A percentile compares a stretch with the other conserved stretches of the same genome.
phyloP scores from a whole-genome alignment of 37 sponge, comb jelly and placozoan species.

The Petrosia ficiformis region DNA sequence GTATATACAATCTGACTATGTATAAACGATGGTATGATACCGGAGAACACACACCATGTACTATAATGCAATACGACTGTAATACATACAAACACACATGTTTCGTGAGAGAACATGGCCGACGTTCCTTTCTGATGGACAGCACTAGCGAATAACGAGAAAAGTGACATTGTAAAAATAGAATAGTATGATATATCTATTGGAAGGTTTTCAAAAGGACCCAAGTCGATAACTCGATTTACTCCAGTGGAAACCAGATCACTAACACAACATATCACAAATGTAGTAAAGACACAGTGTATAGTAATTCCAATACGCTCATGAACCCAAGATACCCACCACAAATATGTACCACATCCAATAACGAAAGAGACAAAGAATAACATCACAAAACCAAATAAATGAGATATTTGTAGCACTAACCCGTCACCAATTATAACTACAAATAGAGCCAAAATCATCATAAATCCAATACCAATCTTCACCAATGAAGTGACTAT shows the following conservation, averaged over 20 bases:
- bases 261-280: not conserved
- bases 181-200: conserved; percentile 21
- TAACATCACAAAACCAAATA: conserved; percentile 39
- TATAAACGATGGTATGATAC: conserved; percentile 28
- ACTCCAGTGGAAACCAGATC: conserved; percentile 13
- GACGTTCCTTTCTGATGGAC: conserved; percentile 9
- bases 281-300: conserved; percentile 5
- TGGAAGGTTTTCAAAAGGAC: not conserved
- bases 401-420: conserved; percentile 11
- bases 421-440: not conserved
- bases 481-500: not conserved
- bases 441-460: not conserved
- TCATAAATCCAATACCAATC: not conserved
- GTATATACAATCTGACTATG: conserved; percentile 38
- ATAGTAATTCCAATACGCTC: not conserved
- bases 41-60: conserved; percentile 10
- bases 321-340: conserved; percentile 25
- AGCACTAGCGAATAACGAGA: conserved; percentile 1
- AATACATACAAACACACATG: conserved; percentile 16
- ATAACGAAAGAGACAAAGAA: conserved; percentile 10
- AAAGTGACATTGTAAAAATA: conserved; percentile 18
- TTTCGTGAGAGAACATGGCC: conserved; percentile 33
- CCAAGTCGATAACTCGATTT: not conserved
- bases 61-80: conserved; percentile 7
- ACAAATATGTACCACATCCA: conserved; percentile 24